phyloP scores from a whole-genome alignment of 2,888 invertebrate genomes.

The Onthophagus sagittarius region DNA sequence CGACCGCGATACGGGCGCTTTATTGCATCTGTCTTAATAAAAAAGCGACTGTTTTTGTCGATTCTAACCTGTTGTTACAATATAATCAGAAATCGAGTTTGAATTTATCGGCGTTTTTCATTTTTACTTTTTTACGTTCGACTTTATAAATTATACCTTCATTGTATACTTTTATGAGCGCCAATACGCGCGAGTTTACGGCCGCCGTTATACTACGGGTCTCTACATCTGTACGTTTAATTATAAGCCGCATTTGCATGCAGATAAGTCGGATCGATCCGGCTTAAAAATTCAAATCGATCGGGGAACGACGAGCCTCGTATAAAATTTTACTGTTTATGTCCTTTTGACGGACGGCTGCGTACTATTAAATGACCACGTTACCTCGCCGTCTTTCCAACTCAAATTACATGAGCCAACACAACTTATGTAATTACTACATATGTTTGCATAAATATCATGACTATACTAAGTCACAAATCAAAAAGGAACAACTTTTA shows the following conservation, averaged over 20 bases:
- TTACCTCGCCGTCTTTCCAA: background rate
- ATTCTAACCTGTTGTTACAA: background rate
- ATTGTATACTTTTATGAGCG: background rate
- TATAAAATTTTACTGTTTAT: background rate
- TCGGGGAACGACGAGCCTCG: background rate
- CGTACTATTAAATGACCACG: background rate
- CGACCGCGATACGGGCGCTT: background rate
- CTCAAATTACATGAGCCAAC: background rate
- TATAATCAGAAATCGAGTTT: background rate
- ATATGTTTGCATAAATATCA: background rate
- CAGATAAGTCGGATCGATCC: background rate
- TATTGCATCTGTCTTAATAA: background rate
- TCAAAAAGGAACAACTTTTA: too few relatives aligned
- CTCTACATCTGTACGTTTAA: background rate
- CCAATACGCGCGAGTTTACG: background rate
- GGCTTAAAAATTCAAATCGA: background rate
- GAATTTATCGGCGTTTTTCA: background rate
- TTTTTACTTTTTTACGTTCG: background rate
- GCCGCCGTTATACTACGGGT: background rate
- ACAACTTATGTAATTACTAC: background rate
- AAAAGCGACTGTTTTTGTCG: background rate
- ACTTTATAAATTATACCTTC: background rate
- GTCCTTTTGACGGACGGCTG: background rate
- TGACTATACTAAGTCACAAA: too few relatives aligned
- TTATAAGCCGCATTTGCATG: background rate